Base-by-base conservation (phyloP, 2,888 invertebrate species). In the Caenorhabditis angaria region DNA sequence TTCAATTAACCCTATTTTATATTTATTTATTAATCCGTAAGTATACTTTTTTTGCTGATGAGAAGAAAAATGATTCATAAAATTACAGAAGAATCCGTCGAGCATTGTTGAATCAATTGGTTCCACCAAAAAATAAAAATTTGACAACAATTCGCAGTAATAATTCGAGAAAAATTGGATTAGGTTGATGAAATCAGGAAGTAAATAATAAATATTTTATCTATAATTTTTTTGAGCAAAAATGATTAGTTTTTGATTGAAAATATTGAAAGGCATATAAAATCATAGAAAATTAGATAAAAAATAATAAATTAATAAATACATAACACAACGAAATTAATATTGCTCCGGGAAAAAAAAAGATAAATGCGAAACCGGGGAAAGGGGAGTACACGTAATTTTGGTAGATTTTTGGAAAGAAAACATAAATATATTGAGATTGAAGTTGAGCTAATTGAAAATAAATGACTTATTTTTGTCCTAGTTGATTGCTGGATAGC, bases 401-500 rank as follows among this genome's bases (percentile, higher is more conserved):
- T 50, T 8, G 50, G 24, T 24, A 50, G n/a, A 22, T 8, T 12
- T 8, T 22, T 22, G 20, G 22, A 8, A 50, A 24, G 22, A 50
- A 22, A 41, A 41, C 10, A 41, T 32, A n/a, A n/a, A n/a, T n/a
- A n/a, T n/a, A n/a, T 48, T 48, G 48, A 14, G 20, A 50, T 50
- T n/a, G 22, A 50, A 22, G 22, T 24, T 50, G 50, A 50, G 50
- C 50, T 24, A 4, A 18, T 22, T 3, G 22, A 18, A 22, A 5
- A 48, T 8, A 18, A 59, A 56, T 78, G 69, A 57, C 14, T 10
- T 18, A 32, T 32, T 32, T 56, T 29, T 24, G n/a, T 28, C n/a
- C 63, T 64, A 82, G 62, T 79, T 79, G 47, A 85, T 85, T 51
- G 84, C 84, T 53, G 85, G 84, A 50, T 85, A 85, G 32, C 85